Conservation (phyloP, 2,797 vertebrate species). For the Sebastolobus alascanus region DNA sequence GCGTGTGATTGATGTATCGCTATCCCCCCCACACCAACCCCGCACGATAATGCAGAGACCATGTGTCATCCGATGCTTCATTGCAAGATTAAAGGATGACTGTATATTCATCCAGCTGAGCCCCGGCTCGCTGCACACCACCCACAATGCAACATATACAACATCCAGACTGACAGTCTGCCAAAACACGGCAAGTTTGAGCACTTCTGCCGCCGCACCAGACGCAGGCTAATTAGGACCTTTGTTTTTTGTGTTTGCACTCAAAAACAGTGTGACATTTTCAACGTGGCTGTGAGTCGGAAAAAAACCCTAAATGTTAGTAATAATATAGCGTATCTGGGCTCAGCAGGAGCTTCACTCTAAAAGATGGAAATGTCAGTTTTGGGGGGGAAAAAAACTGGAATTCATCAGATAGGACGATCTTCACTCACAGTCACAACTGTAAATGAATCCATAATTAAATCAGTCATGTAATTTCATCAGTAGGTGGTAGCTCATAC, state of each 20-base stretch:
- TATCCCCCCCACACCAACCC: background rate
- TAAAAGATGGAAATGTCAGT: constrained; percentile 7
- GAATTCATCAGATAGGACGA: constrained; percentile 20
- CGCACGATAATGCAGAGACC: constrained; percentile 35
- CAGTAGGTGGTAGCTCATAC: constrained; percentile 38
- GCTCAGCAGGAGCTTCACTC: background rate
- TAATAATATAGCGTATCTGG: background rate
- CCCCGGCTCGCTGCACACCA: constrained; percentile 30
- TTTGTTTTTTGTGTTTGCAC: constrained; percentile 9
- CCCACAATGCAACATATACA: constrained; percentile 32
- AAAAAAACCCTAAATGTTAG: rapidly evolving
- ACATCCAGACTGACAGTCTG: constrained; percentile 25
- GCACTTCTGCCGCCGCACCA: constrained; percentile 13
- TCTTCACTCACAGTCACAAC: constrained; percentile 16
- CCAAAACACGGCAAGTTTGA: constrained; percentile 21
- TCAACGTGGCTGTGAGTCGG: background rate
- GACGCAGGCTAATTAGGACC: background rate
- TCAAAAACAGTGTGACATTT: constrained; percentile 20
- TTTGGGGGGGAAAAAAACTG: background rate
- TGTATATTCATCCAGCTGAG: constrained; percentile 65
- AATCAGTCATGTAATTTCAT: constrained; percentile 37
- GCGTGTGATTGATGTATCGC: constrained; percentile 36
- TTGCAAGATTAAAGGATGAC: constrained; percentile 53
- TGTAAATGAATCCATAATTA: constrained; percentile 50
- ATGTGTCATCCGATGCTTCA: constrained; percentile 52